Base-by-base conservation (phyloP, 1,140 invertebrate species). In the Drosophila sucinea region DNA sequence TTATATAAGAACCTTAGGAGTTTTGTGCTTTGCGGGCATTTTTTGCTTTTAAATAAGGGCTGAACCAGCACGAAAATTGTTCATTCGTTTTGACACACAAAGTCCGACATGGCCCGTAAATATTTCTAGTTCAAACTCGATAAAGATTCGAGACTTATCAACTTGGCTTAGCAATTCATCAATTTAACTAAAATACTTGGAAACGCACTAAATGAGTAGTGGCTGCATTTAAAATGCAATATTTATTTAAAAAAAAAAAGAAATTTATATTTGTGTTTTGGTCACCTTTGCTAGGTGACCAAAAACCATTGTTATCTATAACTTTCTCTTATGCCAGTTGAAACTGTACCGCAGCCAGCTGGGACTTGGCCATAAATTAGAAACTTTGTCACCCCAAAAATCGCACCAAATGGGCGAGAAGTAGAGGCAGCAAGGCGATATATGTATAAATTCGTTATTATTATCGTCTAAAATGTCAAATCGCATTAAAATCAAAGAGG, bases 391-490 rank as follows among this genome's bases (percentile, higher is more conserved):
- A 23, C 6, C 44, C 71, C 70, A 38, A 75, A n/a, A 73, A 79
- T 75, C 70, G 72, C 58, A 60, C 79, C 87, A 87, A 87, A 87
- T 87, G 83, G 83, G 66, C 7, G 7, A 25, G 25, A 10, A 51
- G 25, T 25, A 58, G 55, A 57, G 72, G 27, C 58, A n/a, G 66
- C 44, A 47, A 23, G 3, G 23, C 23, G 25, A 51, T 27, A n/a
- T 87, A 87, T 10, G 10, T 51, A 87, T 87, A 87, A 77, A 87
- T 87, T 89, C 70, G 79, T 71, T 83, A 87, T 87, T 87, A 87
- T 89, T 73, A 80, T 80, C 73, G 73, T 77, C 84, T 89, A 89
- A 87, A 77, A 77, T 87, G 84, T 87, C 83, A 87, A 86, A 83
- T 62, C 61, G 77, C 70, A 89, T 83, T 87, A 83, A 70, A 79